Percentiles rank a stretch among this genome's conserved stretches.
phyloP scores from a whole-genome alignment of 1,140 invertebrate species.

The Psilanteris sp. region DNA sequence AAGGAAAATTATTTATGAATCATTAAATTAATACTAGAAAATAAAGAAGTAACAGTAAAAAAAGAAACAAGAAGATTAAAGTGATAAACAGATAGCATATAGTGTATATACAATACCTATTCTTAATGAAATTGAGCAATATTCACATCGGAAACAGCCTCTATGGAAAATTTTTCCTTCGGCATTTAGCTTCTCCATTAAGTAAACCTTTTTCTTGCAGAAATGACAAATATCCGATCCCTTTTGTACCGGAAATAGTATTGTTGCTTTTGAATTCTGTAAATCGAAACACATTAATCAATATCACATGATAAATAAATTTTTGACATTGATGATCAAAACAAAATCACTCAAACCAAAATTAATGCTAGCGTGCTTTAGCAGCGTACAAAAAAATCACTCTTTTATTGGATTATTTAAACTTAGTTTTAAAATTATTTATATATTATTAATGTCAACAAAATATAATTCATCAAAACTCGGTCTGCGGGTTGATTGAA shows the following conservation, averaged over 20 bases:
- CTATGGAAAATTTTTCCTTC: conserved; percentile 94
- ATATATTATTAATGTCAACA: too few relatives aligned
- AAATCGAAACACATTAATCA: conserved; percentile 41
- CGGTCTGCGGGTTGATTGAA: conserved; percentile 20
- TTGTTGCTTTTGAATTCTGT: conserved; percentile 82
- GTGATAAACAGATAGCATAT: too few relatives aligned
- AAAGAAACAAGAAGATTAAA: too few relatives aligned
- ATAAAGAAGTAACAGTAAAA: too few relatives aligned
- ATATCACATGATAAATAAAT: too few relatives aligned
- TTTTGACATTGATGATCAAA: too few relatives aligned
- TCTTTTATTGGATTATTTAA: too few relatives aligned
- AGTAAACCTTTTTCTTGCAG: conserved; percentile 92
- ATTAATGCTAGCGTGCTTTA: neutral
- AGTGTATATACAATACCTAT: conserved; percentile 79
- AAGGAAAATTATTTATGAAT: too few relatives aligned
- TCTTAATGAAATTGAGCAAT: conserved; percentile 85
- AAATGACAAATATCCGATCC: conserved; percentile 83
- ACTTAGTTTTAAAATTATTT: too few relatives aligned
- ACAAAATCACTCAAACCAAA: neutral
- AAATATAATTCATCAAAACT: conserved; percentile 3
- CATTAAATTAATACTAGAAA: too few relatives aligned
- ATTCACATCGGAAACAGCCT: conserved; percentile 89
- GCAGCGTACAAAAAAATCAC: neutral
- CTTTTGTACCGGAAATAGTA: conserved; percentile 83
- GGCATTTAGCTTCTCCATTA: conserved; percentile 91